These are phyloP conservation scores for Musca vetustissima DNA, from an alignment of 1,140 invertebrate species.

Conservation along the genomic window DNA sequence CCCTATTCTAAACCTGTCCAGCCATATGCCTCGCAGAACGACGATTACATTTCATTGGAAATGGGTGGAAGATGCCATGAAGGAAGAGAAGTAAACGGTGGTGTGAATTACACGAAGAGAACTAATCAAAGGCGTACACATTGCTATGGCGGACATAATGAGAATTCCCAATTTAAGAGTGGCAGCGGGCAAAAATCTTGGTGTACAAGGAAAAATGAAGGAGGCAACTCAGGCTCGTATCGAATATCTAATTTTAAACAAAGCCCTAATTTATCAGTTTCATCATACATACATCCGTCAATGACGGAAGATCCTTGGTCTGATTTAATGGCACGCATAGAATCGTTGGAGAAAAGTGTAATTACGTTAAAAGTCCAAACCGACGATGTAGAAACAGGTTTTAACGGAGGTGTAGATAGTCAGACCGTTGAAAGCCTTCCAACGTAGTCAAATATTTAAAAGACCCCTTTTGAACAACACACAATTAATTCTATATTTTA, in stretches of 20 bases:
- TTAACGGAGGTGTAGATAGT: neutral
- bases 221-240: neutral
- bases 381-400: no score
- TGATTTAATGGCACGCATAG: conserved; percentile 40
- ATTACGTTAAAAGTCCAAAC: conserved; percentile 1
- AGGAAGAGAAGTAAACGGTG: conserved; percentile 22
- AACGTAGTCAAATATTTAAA: neutral
- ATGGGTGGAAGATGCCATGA: conserved; percentile 10
- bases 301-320: conserved; percentile 52
- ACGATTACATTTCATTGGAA: conserved; percentile 28
- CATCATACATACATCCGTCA: conserved; percentile 42
- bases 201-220: neutral
- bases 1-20: conserved; percentile 15
- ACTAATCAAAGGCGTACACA: neutral
- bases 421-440: neutral
- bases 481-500: neutral
- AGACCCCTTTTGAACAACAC: neutral
- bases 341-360: conserved; percentile 39
- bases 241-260: neutral
- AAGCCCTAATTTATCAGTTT: neutral
- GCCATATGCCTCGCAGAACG: conserved; percentile 21
- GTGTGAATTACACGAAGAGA: neutral
- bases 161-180: neutral
- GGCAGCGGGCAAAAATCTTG: neutral
- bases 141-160: neutral